Percentiles rank a stretch among this genome's conserved stretches.
These are phyloP conservation scores for Acanthosepion lycidas DNA, from an alignment of 2,888 invertebrate genomes.

Conservation along the genomic window DNA sequence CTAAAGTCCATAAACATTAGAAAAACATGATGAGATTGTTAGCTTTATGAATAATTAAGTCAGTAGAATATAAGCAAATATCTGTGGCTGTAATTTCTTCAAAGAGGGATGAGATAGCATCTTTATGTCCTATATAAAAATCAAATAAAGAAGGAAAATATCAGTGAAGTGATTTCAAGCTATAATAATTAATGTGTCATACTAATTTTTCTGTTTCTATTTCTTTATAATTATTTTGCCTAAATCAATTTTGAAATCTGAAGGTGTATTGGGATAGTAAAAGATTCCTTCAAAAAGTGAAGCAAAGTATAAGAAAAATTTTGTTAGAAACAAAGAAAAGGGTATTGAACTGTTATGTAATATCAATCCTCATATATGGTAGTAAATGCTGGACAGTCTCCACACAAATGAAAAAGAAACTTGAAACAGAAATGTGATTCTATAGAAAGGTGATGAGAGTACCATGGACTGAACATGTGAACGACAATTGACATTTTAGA, in stretches of 20 bases:
- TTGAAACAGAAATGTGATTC: too few relatives aligned
- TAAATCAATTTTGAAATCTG: neutral
- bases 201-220: neutral
- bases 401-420: too few relatives aligned
- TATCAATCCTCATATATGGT: too few relatives aligned
- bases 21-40: neutral
- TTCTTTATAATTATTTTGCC: neutral
- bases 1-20: neutral
- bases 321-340: too few relatives aligned
- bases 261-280: too few relatives aligned
- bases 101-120: neutral
- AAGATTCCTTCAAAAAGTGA: too few relatives aligned
- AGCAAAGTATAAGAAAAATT: too few relatives aligned
- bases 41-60: neutral
- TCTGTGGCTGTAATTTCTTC: neutral
- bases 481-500: too few relatives aligned
- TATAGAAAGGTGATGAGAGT: too few relatives aligned
- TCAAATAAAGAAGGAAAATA: neutral
- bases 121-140: neutral
- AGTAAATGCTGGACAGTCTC: too few relatives aligned
- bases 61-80: neutral
- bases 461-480: too few relatives aligned
- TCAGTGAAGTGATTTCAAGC: neutral
- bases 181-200: neutral
- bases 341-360: too few relatives aligned